phyloP scores from a whole-genome alignment of 1,140 invertebrate species.

The Cydia fagiglandana region DNA sequence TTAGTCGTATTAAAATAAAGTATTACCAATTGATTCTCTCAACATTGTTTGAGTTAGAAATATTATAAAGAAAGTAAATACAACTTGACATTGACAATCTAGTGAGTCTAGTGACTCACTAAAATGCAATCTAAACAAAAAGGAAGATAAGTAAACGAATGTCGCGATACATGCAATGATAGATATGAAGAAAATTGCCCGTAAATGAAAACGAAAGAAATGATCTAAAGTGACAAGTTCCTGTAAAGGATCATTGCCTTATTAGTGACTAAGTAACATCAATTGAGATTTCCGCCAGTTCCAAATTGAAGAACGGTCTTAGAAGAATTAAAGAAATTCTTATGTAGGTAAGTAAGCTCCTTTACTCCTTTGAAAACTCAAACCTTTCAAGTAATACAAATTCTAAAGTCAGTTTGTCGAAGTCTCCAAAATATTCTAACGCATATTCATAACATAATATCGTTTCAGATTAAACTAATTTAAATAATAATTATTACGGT shows the following conservation, averaged over 20 bases:
- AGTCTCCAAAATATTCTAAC: too few species aligned
- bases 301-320: slow-evolving; percentile 35
- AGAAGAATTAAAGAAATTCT: background rate
- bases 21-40: too few species aligned
- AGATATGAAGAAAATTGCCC: slow-evolving; percentile 16
- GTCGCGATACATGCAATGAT: background rate
- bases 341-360: background rate
- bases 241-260: slow-evolving; percentile 64
- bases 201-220: slow-evolving; percentile 41
- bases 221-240: slow-evolving; percentile 60
- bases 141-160: background rate
- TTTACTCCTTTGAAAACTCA: too few species aligned
- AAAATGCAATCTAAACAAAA: background rate
- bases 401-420: too few species aligned
- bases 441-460: too few species aligned
- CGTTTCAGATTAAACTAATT: too few species aligned
- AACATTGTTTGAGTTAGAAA: background rate
- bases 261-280: slow-evolving; percentile 59
- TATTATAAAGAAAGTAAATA: background rate
- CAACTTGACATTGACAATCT: background rate
- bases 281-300: slow-evolving; percentile 72
- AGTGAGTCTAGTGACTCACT: background rate
- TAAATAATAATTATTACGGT: too few species aligned
- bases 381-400: too few species aligned
- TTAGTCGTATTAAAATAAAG: too few species aligned